Evolutionary conservation across 1,140 invertebrate species (phyloP), one percentile per base, ranked within the genome.

Genomic region (Platyscapa corneri): DNA sequence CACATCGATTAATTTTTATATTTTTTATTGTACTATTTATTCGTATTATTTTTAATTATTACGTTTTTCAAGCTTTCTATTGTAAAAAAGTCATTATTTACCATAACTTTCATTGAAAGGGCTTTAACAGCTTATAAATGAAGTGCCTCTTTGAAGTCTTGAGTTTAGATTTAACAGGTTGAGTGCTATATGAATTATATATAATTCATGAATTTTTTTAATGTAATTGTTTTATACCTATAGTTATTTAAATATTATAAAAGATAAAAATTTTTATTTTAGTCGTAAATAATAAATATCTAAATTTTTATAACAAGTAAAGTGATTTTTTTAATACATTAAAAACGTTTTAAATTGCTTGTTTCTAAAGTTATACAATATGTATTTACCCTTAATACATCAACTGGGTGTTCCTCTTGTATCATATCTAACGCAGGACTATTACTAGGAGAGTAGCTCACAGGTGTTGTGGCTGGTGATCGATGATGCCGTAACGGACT

Each of bases 401-500:
- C 94, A 42, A 94, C 92, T 84, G 94, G 95, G 90, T 93, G 93
- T 92, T 97, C 97, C 90, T 98, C 97, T 90, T 97, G 96, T 72
- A 98, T 98, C 95, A 97, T 97, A 88, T 97, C 97, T 72, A 98
- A 93, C 87, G 96, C 95, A 80, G 96, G 95, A 89, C 96, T 95
- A 81, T 93, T 93, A 87, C 93, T 93, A 65, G 93, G 93, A 23
- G 93, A 94, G 87, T 94, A 93, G 90, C 92, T 93, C 14, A 94
- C 92, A 60, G 93, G 93, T 34, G 93, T 93, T 30, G 93, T 94
- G n/a, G 92, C 92, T 83, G 93, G 93, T 82, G 93, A 94, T 88
- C 93, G 90, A 84, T 93, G 93, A 88, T 93, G 93, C 81, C 93
- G 89, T 37, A 93, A 82, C 72, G 93, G 93, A 88, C 93, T 93